These are phyloP conservation scores for Lonchura striata DNA, from an alignment of 2,113 vertebrate species.

Conservation along the genomic window DNA sequence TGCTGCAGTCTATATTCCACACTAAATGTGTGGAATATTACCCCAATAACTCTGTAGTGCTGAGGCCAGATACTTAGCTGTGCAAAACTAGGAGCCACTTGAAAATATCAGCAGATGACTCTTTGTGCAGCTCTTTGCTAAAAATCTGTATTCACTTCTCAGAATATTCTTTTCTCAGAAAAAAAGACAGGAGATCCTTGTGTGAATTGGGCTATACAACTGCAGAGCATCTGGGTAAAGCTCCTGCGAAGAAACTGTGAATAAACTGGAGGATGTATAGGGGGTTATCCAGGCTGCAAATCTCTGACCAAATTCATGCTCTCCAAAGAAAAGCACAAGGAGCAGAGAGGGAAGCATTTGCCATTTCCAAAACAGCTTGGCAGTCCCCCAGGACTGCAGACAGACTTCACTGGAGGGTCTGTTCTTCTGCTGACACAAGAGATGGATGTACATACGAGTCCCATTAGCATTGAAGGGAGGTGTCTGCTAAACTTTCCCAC, in stretches of 20 bases:
- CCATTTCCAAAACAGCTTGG: slow-evolving; percentile 12
- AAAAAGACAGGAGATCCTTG: background rate
- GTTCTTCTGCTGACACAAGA: slow-evolving; percentile 43
- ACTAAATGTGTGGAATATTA: background rate
- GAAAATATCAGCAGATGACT: background rate
- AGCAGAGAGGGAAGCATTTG: background rate
- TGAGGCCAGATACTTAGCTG: background rate
- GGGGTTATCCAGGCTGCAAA: background rate
- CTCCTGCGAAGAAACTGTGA: background rate
- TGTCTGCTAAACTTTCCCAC: slow-evolving; percentile 51
- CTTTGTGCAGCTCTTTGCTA: background rate
- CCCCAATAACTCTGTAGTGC: background rate
- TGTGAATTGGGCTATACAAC: background rate
- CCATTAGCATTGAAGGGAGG: slow-evolving; percentile 37
- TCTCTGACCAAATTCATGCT: background rate
- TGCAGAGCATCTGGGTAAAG: background rate
- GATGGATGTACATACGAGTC: slow-evolving; percentile 33
- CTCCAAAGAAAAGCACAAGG: background rate
- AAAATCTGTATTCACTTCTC: background rate
- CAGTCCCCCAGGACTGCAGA: background rate
- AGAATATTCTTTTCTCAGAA: no score
- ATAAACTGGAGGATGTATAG: background rate
- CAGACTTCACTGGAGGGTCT: background rate
- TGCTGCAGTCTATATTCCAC: background rate
- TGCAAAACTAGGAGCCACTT: background rate